Base-by-base conservation (phyloP, 2,888 invertebrate species). In the Exocentrus adspersus region DNA sequence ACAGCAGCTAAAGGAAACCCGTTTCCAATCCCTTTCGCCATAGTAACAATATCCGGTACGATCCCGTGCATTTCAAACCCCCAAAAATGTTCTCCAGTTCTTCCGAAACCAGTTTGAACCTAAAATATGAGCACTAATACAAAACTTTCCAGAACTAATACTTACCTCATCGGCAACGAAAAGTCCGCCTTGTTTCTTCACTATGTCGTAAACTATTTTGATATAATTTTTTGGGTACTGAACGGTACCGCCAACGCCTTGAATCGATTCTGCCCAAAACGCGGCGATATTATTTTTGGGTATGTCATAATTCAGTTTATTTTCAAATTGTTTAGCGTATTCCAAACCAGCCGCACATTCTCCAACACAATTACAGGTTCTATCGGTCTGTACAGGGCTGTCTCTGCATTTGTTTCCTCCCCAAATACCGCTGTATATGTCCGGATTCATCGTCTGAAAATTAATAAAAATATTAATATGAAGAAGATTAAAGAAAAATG, bases 1-100 rank as follows among this genome's bases (percentile, higher is more conserved):
- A 98, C 97, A 5, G 97, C 98, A 0, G 92, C 98, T 81, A 99
- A 83, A 0, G 98, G 98, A 83, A 94, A 98, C 0, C 98, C 98
- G 82, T 98, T 98, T 0, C 97, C 94, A 51, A 94, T 94, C 37
- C 95, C 95, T 81, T 97, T 97, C 0, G 97, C 97, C 92, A 96
- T 90, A 0, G 97, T 96, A 0, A 97, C 95, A 72, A 98, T 97
- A 80, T 98, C 98, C 0, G 98, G 98, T 17, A 87, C 74, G 5
- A 96, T 89, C 2, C 85, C 93, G 78, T 98, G 97, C 12, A 86
- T 86, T 82, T 98, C 88, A 79, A 98, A 98, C n/a, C 97, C 97
- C 98, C 98, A 98, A 84, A 91, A 98, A 76, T 93, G 88, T 51
- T 94, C 93, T 0, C 98, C 98, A 0, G 95, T 94, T 64, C 98